Evolutionary conservation across 1,140 invertebrate genomes (phyloP).

Genomic region (Papilio dardanus): DNA sequence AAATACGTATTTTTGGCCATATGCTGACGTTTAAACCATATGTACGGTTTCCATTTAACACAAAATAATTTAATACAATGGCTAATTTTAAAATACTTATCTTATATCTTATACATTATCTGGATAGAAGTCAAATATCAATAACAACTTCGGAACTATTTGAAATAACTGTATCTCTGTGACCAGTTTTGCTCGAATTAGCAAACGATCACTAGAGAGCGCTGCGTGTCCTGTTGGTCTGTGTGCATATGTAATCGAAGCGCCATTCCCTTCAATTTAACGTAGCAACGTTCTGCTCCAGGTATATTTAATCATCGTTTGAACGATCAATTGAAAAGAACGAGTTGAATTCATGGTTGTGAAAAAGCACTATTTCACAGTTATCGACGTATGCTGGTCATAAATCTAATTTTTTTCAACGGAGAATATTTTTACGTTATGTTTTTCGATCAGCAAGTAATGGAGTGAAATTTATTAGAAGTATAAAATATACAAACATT

Average conservation of each 20-base stretch:
- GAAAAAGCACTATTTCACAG: constrained; percentile 22
- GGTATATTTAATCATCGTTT: constrained; percentile 53
- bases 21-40: too few species aligned
- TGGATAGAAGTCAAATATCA: background rate
- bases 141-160: background rate
- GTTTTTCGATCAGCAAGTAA: background rate
- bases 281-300: constrained; percentile 45
- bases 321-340: constrained; percentile 37
- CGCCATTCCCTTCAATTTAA: constrained; percentile 67
- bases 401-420: background rate
- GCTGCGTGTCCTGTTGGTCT: constrained; percentile 57
- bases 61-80: too few species aligned
- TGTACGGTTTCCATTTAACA: too few species aligned
- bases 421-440: background rate
- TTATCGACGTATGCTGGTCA: background rate
- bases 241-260: constrained; percentile 71
- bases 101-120: constrained; percentile 13
- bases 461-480: background rate
- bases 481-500: background rate
- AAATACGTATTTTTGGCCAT: too few species aligned
- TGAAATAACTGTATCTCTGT: constrained; percentile 48
- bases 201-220: constrained; percentile 53
- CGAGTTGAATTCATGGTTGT: background rate
- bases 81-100: too few species aligned
- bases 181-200: constrained; percentile 66